A percentile compares a stretch with the other conserved stretches of the same genome.
phyloP scores from a whole-genome alignment of 2,113 vertebrate genomes.

The Dunckerocampus dactyliophorus region DNA sequence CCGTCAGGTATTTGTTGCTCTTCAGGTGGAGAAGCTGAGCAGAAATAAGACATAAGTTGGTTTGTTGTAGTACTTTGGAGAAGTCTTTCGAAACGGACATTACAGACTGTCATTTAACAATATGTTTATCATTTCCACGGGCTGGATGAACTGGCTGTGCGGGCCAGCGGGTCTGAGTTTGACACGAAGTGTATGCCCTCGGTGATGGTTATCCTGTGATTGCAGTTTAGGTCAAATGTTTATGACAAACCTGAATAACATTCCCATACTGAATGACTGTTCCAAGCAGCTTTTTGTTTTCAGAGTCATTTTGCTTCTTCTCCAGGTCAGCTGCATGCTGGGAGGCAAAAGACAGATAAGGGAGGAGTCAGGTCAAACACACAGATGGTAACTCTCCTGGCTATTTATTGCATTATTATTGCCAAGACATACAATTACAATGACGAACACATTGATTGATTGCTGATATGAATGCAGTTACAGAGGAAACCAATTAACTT shows the following conservation, averaged over 20 bases:
- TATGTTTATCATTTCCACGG: no score
- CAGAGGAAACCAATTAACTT: conserved; percentile 6
- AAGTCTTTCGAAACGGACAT: not conserved
- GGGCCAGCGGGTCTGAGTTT: not conserved
- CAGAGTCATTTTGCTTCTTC: conserved; percentile 97
- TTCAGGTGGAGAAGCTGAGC: conserved; percentile 92
- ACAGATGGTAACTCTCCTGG: not conserved
- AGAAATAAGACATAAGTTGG: not conserved
- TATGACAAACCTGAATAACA: conserved; percentile 85
- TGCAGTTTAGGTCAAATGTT: not conserved
- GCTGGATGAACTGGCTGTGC: no score
- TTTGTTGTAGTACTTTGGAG: not conserved
- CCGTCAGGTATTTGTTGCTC: conserved; percentile 98
- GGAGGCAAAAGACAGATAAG: conserved; percentile 18
- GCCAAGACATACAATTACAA: not conserved
- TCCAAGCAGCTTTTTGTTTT: conserved; percentile 93
- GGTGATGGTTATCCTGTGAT: no score
- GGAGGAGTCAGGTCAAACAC: not conserved
- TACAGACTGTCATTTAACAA: no score
- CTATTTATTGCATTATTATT: not conserved
- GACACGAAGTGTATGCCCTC: no score
- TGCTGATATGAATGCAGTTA: not conserved
- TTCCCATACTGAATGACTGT: conserved; percentile 95
- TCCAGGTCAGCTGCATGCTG: conserved; percentile 96
- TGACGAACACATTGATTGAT: not conserved